These are phyloP conservation scores for Anomalospiza imberbis DNA, from an alignment of 2,797 vertebrate genomes.

Conservation along the genomic window DNA sequence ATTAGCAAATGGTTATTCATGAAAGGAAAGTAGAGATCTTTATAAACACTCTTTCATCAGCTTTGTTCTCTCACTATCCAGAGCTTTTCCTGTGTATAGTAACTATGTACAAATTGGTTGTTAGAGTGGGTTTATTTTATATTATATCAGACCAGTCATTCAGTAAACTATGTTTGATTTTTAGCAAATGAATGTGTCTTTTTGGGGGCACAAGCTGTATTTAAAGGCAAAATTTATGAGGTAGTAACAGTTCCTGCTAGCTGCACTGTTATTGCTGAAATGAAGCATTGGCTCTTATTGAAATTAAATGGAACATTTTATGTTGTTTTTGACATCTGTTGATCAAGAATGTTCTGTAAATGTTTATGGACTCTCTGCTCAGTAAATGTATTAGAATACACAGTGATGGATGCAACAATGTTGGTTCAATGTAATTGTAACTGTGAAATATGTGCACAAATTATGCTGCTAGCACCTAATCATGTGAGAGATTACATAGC, in stretches of 20 bases:
- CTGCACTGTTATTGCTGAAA: conserved; percentile 19
- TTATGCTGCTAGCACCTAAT: conserved; percentile 38
- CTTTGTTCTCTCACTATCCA: not conserved
- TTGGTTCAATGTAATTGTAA: conserved; percentile 46
- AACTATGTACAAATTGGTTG: not conserved
- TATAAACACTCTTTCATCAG: not conserved
- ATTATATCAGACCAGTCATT: not conserved
- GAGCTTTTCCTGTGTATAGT: conserved; percentile 3
- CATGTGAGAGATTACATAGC: not conserved
- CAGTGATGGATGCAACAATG: conserved; percentile 18
- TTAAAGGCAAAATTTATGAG: conserved; percentile 35
- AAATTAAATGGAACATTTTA: conserved; percentile 39
- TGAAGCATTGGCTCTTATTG: conserved; percentile 45
- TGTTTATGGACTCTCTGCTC: conserved; percentile 39
- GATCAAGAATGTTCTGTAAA: conserved; percentile 46
- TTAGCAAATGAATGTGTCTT: not conserved
- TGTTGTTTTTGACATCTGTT: conserved; percentile 41
- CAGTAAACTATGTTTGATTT: conserved; percentile 11
- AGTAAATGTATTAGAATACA: conserved; percentile 34
- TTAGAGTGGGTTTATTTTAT: not conserved
- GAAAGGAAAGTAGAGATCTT: conserved; percentile 11
- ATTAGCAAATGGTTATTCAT: not conserved
- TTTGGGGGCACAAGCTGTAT: not conserved
- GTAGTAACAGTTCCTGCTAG: conserved; percentile 5
- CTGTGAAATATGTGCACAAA: conserved; percentile 49